Evolutionary conservation across 1,140 invertebrate species (phyloP), one percentile per base, ranked within the genome.

Genomic region (Drosophila sp.): DNA sequence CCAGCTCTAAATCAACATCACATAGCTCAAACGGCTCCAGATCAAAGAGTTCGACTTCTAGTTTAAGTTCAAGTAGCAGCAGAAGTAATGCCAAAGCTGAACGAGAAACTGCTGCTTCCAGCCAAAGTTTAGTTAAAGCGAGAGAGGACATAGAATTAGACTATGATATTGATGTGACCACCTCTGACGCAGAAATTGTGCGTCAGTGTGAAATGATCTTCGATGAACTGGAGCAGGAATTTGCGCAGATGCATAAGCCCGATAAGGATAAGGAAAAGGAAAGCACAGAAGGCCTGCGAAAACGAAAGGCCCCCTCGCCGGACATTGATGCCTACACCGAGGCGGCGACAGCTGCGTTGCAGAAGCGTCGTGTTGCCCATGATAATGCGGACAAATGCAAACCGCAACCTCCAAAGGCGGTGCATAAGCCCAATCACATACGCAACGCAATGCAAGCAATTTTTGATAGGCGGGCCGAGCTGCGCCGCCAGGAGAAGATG

Each of bases 201-300:
- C 94, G 95, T 59, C 95, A 96, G 87, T 97, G 96, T 83, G 92
- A 95, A 57, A 94, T 94, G 90, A 96, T 97, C 71, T 97, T 96
- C 78, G 94, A 95, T 92, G 91, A 93, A 72, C 86, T 93, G 56
- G 93, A 93, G 71, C 75, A 76, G 16, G 90, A 92, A 54, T 90
- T 91, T 38, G 80, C 87, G 0, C 56, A 75, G 7, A 45, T 83
- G 43, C 89, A 91, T 50, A 82, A 91, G 25, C 0, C 70, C 1
- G 62, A 16, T 2, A 32, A 48, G 9, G 77, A 72, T 9, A 36
- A 38, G n/a, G 25, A 16, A 2, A 40, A 7, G 1, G 70, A 79
- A 2, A 29, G 16, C 4, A 7, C 57, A 0, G 65, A 78, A 6
- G 14, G 13, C 7, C 51, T 46, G 3, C 72, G 70, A 6, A 91